These are phyloP conservation scores for Cyclura pinguis DNA, from an alignment of 2,797 vertebrate genomes.

Conservation along the genomic window DNA sequence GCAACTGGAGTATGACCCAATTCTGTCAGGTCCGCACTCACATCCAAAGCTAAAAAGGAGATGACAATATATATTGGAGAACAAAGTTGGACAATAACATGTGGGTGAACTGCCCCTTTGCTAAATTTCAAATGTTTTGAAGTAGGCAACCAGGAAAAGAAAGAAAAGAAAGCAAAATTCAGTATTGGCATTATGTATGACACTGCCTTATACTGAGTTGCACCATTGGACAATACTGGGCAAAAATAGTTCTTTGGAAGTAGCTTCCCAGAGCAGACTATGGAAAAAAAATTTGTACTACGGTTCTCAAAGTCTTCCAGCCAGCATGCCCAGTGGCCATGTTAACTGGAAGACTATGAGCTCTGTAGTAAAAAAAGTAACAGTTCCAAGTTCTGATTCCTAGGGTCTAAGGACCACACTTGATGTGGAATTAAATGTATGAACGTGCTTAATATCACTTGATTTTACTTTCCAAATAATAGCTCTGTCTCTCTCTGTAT, in stretches of 20 bases:
- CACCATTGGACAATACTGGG: background rate
- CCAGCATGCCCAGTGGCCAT: background rate
- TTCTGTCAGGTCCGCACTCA: constrained; percentile 93
- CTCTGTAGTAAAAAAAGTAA: no score
- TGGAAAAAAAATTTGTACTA: background rate
- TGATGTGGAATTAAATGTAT: background rate
- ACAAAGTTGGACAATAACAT: background rate
- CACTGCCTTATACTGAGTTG: background rate
- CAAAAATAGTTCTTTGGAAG: no score
- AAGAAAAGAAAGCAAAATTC: background rate
- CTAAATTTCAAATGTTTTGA: background rate
- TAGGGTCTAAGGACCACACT: background rate
- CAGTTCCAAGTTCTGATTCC: background rate
- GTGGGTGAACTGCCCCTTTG: background rate
- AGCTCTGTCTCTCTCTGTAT: no score
- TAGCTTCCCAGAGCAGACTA: no score
- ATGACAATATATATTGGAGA: constrained; percentile 7
- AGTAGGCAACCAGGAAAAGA: background rate
- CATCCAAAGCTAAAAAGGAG: constrained; percentile 85
- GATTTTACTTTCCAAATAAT: background rate
- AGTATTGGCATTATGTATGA: background rate
- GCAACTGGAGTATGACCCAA: constrained; percentile 89
- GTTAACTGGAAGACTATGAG: background rate
- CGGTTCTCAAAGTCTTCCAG: background rate
- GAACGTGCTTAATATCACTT: background rate